Evolutionary conservation across 2,888 invertebrate species (phyloP).

Genomic region (Perizoma affinitatum): DNA sequence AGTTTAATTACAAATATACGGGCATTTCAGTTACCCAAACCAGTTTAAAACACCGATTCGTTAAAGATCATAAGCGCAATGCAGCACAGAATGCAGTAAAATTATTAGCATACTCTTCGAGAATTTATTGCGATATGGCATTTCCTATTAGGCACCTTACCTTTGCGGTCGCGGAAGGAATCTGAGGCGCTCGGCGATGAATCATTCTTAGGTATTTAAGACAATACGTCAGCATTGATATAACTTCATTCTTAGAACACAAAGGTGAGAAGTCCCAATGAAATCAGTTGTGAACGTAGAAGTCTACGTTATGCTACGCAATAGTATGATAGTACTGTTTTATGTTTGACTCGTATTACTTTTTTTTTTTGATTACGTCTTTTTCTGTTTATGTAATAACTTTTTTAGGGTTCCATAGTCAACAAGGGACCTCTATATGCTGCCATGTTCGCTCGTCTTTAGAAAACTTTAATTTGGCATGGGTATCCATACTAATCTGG

Average conservation of each 20-base stretch:
- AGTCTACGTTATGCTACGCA: conserved; percentile 30
- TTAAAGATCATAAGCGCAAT: conserved; percentile 44
- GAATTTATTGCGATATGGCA: conserved; percentile 70
- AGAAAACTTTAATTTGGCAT: too few relatives aligned
- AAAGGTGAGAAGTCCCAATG: conserved; percentile 24
- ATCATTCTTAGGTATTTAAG: conserved; percentile 51
- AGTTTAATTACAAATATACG: conserved; percentile 2
- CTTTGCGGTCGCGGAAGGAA: conserved; percentile 69
- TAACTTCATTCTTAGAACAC: conserved; percentile 23
- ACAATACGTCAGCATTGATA: conserved; percentile 26
- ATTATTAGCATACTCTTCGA: conserved; percentile 57
- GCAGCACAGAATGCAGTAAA: conserved; percentile 47
- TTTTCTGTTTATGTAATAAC: conserved; percentile 24
- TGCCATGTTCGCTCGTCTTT: too few relatives aligned
- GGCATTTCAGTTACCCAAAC: conserved; percentile 10
- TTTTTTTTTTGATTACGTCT: conserved; percentile 27
- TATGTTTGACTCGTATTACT: too few relatives aligned
- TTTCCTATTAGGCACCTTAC: conserved; percentile 73
- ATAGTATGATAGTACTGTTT: conserved; percentile 24
- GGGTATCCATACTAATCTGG: too few relatives aligned
- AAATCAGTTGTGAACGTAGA: conserved; percentile 43
- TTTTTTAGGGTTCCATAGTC: conserved; percentile 13
- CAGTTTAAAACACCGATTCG: conserved; percentile 25
- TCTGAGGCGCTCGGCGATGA: conserved; percentile 66
- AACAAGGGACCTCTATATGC: too few relatives aligned